Percentiles rank a stretch among this genome's conserved stretches.
Conservation (phyloP, 2,113 vertebrate species). For the Trachemys scripta region DNA sequence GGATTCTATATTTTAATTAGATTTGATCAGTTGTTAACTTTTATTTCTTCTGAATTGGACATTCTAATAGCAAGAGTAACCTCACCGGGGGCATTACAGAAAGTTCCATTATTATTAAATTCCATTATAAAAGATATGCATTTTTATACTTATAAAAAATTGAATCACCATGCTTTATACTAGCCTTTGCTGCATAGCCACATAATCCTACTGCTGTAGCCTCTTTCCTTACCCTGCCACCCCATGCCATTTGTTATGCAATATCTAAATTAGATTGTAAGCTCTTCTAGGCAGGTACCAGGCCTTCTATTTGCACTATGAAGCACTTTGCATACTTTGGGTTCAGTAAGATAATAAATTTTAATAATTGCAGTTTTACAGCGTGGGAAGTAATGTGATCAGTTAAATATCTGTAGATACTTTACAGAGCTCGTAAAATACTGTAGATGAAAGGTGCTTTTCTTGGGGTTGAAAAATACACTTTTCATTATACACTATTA, state of each 20-base stretch:
- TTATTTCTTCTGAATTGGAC: conserved; percentile 63
- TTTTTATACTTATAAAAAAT: background rate
- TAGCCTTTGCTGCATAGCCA: background rate
- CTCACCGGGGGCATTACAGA: conserved; percentile 16
- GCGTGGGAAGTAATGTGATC: background rate
- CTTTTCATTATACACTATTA: background rate
- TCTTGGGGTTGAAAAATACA: background rate
- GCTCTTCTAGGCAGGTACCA: background rate
- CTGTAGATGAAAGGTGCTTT: background rate
- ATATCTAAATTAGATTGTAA: background rate
- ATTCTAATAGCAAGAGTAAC: conserved; percentile 53
- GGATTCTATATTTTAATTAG: conserved; percentile 71
- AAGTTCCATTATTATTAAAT: conserved; percentile 32
- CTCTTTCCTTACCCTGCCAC: background rate
- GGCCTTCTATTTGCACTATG: background rate
- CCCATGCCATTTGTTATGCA: background rate
- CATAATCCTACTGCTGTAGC: background rate
- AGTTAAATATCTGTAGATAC: background rate
- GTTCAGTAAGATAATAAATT: background rate
- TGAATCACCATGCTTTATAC: background rate
- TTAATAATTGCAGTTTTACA: background rate
- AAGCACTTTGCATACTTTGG: background rate
- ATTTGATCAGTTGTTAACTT: conserved; percentile 73
- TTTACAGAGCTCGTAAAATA: background rate
- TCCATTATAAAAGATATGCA: background rate